Conservation (phyloP, 2,888 invertebrate species). For the Loripinus fragilis region DNA sequence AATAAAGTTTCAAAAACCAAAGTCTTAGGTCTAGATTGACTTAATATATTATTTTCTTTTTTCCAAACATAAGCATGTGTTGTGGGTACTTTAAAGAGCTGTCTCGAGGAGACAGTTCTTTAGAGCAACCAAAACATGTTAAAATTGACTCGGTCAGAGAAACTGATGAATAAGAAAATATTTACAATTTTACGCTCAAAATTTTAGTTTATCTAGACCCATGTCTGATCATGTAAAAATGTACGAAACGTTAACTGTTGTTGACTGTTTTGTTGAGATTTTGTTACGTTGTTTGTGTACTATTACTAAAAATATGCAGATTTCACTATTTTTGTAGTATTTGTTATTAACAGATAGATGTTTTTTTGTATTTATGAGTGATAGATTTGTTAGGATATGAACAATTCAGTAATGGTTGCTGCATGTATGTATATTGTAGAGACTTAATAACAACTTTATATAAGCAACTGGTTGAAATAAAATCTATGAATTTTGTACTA, state of each 20-base stretch:
- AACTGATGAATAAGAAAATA: too few species aligned
- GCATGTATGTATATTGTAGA: conserved; percentile 1
- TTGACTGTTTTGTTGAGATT: not conserved
- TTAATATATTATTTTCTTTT: too few species aligned
- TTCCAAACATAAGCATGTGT: too few species aligned
- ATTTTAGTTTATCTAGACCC: too few species aligned
- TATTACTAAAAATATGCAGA: conserved; percentile 7
- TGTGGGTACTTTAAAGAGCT: too few species aligned
- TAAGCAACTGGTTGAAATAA: conserved; percentile 10
- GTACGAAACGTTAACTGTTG: not conserved
- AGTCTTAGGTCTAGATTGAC: too few species aligned
- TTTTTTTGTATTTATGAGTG: not conserved
- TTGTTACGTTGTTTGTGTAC: not conserved
- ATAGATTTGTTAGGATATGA: not conserved
- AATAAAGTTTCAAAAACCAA: too few species aligned
- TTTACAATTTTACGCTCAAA: too few species aligned
- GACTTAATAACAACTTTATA: not conserved
- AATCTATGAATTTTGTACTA: conserved; percentile 16
- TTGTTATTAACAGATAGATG: not conserved
- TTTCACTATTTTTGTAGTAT: conserved; percentile 18
- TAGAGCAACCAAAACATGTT: too few species aligned
- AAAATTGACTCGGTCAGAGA: too few species aligned
- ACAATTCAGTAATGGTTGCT: not conserved
- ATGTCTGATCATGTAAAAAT: too few species aligned
- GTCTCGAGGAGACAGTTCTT: too few species aligned